Base-by-base conservation (phyloP, 2,797 vertebrate species). In the Xiphorhynchus erythropygius region DNA sequence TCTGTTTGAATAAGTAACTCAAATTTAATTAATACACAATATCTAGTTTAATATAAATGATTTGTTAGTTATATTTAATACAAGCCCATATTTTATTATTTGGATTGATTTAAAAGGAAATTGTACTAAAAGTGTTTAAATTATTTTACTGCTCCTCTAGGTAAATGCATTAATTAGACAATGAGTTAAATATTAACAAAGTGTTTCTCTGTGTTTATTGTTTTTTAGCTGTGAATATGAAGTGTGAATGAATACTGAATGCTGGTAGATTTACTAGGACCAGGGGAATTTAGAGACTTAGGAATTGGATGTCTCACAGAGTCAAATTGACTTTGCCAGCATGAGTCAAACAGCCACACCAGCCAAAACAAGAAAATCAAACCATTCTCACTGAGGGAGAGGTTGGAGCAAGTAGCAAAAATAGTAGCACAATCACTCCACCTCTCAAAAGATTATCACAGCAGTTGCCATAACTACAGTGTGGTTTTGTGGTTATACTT, bases 381-480 rank as follows among this genome's bases (percentile, higher is more conserved):
- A 35, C 74, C 52, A 65, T 64, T 94, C 91, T 86, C 19, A 7
- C 67, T 77, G 80, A 96, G 41, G 41, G 70, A 95, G 62, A 85
- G 69, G 50, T 96, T 90, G 60, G 42, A 87, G 14, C 0, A 0
- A 93, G 79, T 5, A 81, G 63, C 24, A 88, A 89, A 95, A 95
- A 91, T 83, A 81, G 22, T 47, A 94, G 35, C 79, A 92, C 69
- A 83, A 90, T 95, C 44, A 87, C 92, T 94, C 50, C 70, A 83
- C 78, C 69, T 96, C 89, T 97, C 67, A 88, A 89, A 96, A 89
- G 84, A 93, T 93, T 96, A 85, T 95, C 94, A 84, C 84, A 94
- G 73, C 83, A 90, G 89, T 84, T 94, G 55, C 63, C 91, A 12
- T 91, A 96, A 95, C 41, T 87, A 62, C 41, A 81, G 57, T 64